A percentile compares a stretch with the other conserved stretches of the same genome.
These are phyloP conservation scores for Calidris pugnax DNA, from an alignment of 2,113 vertebrate genomes.

Conservation along the genomic window DNA sequence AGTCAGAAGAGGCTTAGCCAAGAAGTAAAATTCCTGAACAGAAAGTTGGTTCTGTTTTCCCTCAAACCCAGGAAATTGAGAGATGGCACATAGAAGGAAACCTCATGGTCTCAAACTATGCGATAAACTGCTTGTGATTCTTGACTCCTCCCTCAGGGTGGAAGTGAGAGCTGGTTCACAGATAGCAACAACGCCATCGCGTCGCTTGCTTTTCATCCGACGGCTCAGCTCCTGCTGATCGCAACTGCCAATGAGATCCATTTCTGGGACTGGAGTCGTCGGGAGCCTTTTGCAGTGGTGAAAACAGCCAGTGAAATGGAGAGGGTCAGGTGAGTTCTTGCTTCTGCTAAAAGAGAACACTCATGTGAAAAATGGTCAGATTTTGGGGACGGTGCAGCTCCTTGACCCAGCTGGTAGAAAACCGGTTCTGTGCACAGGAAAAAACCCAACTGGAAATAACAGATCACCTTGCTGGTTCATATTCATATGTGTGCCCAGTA, in stretches of 20 bases:
- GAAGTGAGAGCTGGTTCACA: conserved; percentile 98
- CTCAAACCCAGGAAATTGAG: not conserved
- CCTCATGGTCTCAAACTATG: not conserved
- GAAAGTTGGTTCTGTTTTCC: too few species aligned
- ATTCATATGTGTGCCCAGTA: not conserved
- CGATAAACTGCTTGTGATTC: conserved; percentile 22
- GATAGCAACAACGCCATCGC: conserved; percentile 99
- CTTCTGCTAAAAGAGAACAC: not conserved
- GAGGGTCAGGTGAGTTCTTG: conserved; percentile 85
- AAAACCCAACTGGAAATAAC: not conserved
- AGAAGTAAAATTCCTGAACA: too few species aligned
- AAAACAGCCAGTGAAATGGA: conserved; percentile 97
- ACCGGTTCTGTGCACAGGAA: not conserved
- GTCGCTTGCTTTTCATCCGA: conserved; percentile 95
- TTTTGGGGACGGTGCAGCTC: not conserved
- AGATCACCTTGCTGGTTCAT: not conserved
- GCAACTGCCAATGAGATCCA: conserved; percentile 98
- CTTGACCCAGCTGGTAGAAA: not conserved
- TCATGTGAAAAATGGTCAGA: not conserved
- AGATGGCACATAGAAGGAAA: not conserved
- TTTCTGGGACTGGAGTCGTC: conserved; percentile 99
- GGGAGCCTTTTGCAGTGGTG: conserved; percentile 96
- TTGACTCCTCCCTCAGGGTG: conserved; percentile 81
- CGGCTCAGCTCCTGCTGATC: conserved; percentile 96
- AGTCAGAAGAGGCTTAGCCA: too few species aligned